Base-by-base conservation (phyloP, 2,113 vertebrate genomes). In the Pungitius pungitius region DNA sequence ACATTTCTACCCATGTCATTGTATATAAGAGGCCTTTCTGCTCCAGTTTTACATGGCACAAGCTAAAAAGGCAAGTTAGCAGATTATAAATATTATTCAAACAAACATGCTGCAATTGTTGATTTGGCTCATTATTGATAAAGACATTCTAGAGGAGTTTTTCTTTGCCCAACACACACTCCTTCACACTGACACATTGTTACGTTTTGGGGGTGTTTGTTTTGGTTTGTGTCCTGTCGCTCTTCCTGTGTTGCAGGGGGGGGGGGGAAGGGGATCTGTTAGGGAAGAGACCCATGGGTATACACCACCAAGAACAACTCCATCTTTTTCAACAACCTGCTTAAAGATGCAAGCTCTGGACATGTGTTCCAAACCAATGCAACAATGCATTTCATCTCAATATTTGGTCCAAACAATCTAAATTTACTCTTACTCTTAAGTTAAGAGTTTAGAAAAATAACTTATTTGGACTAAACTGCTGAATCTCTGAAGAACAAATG, bases 1-100 rank as follows among this genome's bases (percentile, higher is more conserved):
- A 51, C 71, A 80, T 83, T 86, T 51, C 76, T 87, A 83, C 45
- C 72, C 69, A 51, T 77, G 70, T 82, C 81, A 77, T 73, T 78
- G 27, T 54, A 45, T 33, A 81, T 64, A 71, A 88, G 86, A 71
- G 54, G 63, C 33, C 68, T 83, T 75, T 80, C 65, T 82, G 77
- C 75, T 77, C 54, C 39, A 35, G 42, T 67, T 82, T 79, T 52
- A 66, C 63, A 56, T 24, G 55, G 65, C 51, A n/a, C 3, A 1
- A 60, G 57, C 65, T 83, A 1, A 80, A 73, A 70, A 62, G 75
- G 67, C 59, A 78, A 5, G 42, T 22, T 49, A 63, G 3, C 43
- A 42, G 17, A 54, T 79, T 73, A 33, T 66, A 18, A 75, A 59
- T 59, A 45, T 60, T 68, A 75, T 64, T 86, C 69, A 54, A 51